A percentile compares a stretch with the other conserved stretches of the same genome.
Conservation (phyloP, 2,113 vertebrate species). For the Peromyscus polionotus region DNA sequence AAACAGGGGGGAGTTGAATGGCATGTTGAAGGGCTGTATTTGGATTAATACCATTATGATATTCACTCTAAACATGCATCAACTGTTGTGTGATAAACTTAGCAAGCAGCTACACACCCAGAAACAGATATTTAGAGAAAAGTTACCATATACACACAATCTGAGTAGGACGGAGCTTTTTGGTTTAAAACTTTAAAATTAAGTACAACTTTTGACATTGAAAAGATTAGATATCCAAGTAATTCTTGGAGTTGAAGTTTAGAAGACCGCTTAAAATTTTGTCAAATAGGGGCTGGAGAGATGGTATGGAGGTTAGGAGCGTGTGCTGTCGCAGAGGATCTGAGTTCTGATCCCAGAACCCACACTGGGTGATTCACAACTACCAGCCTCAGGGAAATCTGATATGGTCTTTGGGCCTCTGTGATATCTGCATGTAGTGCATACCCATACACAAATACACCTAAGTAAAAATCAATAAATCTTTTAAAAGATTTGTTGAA, state of each 20-base stretch:
- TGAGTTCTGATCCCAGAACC: too few relatives aligned
- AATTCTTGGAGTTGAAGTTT: neutral
- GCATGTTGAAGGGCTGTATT: neutral
- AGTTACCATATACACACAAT: neutral
- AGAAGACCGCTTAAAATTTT: neutral
- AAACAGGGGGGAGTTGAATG: neutral
- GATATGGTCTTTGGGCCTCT: neutral
- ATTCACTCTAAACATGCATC: neutral
- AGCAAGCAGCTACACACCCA: neutral
- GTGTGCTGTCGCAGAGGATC: too few relatives aligned
- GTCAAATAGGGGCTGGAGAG: neutral
- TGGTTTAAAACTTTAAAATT: constrained; percentile 16
- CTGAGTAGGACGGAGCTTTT: neutral
- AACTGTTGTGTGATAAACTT: neutral
- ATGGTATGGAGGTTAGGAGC: neutral
- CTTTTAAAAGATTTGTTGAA: neutral
- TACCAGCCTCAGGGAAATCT: neutral
- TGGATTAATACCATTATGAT: neutral
- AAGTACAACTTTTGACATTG: neutral
- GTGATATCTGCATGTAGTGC: neutral
- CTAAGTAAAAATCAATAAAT: neutral
- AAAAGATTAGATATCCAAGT: neutral
- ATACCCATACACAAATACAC: neutral
- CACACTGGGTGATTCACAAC: neutral
- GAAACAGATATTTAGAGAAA: neutral